Base-by-base conservation (phyloP, 1,140 invertebrate species). In the Anthonomus grandis region DNA sequence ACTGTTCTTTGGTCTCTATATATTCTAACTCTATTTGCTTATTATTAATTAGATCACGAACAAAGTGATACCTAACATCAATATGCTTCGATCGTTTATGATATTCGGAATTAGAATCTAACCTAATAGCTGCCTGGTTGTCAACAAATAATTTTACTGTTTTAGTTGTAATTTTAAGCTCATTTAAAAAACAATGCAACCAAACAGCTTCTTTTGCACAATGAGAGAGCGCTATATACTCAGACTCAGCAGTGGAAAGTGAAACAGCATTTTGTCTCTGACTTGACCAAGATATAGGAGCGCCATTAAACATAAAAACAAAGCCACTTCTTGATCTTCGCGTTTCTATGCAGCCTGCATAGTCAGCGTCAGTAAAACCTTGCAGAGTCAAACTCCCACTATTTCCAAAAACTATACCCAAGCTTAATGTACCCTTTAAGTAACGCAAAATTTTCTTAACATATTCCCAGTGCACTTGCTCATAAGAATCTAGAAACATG, bases 181-280 rank as follows among this genome's bases (percentile, higher is more conserved):
- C 47, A 67, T 65, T 19, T 65, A 42, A 47, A 10, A 63, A 9
- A 18, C 22, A n/a, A 18, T 13, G 34, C 3, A 72, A 38, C 67
- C 67, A 73, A 18, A 70, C 44, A 12, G 64, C 36, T 17, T 74
- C 64, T 59, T 70, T 71, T 15, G 64, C 45, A 25, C 60, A 60
- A 38, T 66, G 63, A 59, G 64, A 48, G 10, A 59, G 60, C 18
- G 70, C 64, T 12, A 73, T 39, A 65, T 65, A 72, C 52, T 78
- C 75, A 17, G 74, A 64, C 61, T 78, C 74, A 3, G 72, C 74
- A 9, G 74, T 75, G 1, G 66, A 71, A 4, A 68, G 41, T 21
- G 68, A 50, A 22, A 67, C 60, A 37, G 41, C 66, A 5, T 51
- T 47, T 63, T 79, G 76, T 58, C 65, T 69, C 23, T 68, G 64